Conservation (phyloP, 2,797 vertebrate species). For the Chiroxiphia lanceolata region DNA sequence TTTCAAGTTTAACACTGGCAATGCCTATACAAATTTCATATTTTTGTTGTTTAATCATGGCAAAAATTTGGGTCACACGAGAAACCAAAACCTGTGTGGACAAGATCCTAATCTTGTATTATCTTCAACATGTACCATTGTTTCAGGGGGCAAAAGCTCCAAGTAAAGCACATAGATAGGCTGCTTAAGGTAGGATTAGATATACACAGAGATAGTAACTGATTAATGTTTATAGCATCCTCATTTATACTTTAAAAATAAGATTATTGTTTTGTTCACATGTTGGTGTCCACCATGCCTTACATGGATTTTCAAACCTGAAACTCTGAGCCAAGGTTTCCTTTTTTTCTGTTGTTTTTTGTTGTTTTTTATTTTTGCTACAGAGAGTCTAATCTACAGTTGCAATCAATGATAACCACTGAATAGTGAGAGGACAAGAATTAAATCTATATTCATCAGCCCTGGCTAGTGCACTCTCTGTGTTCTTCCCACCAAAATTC, state of each 20-base stretch:
- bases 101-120: neutral
- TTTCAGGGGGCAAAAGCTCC: neutral
- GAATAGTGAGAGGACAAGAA: conserved; percentile 60
- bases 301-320: neutral
- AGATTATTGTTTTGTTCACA: neutral
- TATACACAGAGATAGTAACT: neutral
- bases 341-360: neutral
- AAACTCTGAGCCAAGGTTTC: neutral
- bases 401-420: conserved; percentile 79
- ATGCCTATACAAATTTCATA: neutral
- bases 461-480: conserved; percentile 65
- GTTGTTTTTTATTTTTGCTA: neutral
- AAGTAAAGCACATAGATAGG: neutral
- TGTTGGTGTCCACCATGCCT: neutral
- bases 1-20: neutral
- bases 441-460: neutral
- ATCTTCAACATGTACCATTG: neutral
- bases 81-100: neutral
- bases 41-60: neutral
- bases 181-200: neutral
- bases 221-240: neutral
- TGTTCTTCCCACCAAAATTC: conserved; percentile 79
- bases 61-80: neutral
- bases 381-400: conserved; percentile 75
- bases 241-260: neutral